These are phyloP conservation scores for Heliangelus exortis DNA, from an alignment of 2,797 vertebrate genomes.

Conservation along the genomic window DNA sequence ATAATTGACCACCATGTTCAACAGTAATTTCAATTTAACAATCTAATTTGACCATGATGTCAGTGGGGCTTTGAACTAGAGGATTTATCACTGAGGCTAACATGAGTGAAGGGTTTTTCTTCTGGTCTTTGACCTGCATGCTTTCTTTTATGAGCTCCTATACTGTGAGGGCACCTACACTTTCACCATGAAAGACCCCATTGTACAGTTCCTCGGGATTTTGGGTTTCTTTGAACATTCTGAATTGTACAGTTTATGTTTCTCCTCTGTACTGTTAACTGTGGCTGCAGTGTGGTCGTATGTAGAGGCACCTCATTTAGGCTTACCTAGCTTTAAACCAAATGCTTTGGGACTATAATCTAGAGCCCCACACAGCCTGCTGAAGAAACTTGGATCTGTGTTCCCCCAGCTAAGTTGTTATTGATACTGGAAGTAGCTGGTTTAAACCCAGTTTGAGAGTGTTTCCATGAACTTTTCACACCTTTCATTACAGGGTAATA, in stretches of 20 bases:
- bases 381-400: neutral
- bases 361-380: neutral
- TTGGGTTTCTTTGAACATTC: neutral
- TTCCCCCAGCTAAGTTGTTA: neutral
- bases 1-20: neutral
- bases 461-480: neutral
- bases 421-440: neutral
- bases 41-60: neutral
- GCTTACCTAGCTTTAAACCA: neutral
- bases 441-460: neutral
- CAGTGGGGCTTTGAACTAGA: neutral
- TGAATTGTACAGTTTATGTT: neutral
- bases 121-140: neutral
- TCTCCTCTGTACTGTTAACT: neutral
- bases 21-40: conserved; percentile 3
- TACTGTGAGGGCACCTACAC: neutral
- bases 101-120: neutral
- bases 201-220: neutral
- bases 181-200: neutral
- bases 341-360: neutral
- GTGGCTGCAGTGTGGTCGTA: neutral
- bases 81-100: neutral
- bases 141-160: neutral
- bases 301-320: neutral
- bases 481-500: neutral